phyloP scores from a whole-genome alignment of 1,140 invertebrate species.

The Camponotus pennsylvanicus region DNA sequence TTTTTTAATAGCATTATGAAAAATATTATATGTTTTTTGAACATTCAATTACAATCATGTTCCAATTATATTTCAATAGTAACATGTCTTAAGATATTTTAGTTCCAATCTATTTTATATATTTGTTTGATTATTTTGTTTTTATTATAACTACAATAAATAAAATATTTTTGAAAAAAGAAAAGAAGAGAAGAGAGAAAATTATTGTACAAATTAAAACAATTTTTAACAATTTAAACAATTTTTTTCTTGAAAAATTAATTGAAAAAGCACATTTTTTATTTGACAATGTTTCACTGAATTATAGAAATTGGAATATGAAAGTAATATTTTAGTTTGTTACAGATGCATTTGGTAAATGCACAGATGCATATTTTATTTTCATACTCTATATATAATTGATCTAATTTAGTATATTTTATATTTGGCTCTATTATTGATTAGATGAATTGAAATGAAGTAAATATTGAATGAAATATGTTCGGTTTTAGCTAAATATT shows the following conservation, averaged over 20 bases:
- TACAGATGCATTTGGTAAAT: slow-evolving; percentile 1
- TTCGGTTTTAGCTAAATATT: neutral
- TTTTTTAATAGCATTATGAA: neutral
- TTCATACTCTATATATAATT: neutral
- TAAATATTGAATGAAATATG: neutral
- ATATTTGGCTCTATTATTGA: neutral
- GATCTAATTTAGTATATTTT: neutral
- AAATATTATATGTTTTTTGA: neutral
- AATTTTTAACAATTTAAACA: neutral
- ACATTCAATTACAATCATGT: slow-evolving; percentile 5
- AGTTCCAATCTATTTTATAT: neutral
- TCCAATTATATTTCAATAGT: neutral
- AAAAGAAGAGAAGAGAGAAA: neutral
- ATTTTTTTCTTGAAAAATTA: neutral
- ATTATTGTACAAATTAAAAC: neutral
- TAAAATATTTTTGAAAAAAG: neutral
- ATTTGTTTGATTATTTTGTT: neutral
- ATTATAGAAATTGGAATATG: neutral
- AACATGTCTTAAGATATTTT: neutral
- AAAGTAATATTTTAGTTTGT: slow-evolving; percentile 4
- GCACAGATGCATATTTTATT: neutral
- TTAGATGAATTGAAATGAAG: neutral
- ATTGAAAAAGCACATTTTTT: neutral
- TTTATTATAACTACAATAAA: neutral
- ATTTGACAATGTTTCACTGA: neutral